Evolutionary conservation across 1,140 invertebrate genomes (phyloP), one percentile per base, ranked within the genome.

Genomic region (Drosophila bocki): DNA sequence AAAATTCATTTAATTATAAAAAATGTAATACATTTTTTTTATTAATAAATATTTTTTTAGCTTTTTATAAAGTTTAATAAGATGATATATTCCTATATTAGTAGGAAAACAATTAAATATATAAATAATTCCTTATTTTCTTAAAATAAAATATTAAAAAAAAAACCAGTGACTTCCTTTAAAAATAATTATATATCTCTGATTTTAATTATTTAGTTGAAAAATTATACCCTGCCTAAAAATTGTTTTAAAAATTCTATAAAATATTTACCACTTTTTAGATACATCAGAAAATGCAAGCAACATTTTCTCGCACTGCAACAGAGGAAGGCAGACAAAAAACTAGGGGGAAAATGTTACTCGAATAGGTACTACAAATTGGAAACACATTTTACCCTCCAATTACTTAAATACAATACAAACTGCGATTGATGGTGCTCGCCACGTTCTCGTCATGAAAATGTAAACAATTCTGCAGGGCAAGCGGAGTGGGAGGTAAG

Each of bases 381-480:
- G 84, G 74, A 88, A 88, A 88, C 84, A 88, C 84, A 88, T 88
- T 88, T 88, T 88, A 88, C 84, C 84, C 84, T 88, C 84, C 80
- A 88, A 83, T 88, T 88, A 83, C 84, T 88, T 88, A 88, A 88
- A 83, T 53, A 81, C 84, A 86, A 86, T 82, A 79, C 82, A 68
- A 76, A 53, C 53, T 76, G 47, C 70, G 75, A 65, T 78, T 78
- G 74, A 57, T 56, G 59, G 59, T 53, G 19, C 19, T 54, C 53
- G 33, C 54, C 33, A 19, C 35, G 35, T 57, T 57, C n/a, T 57
- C n/a, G 35, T 63, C 26, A 11, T 19, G 26, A 41, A 58, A 58
- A 63, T 29, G 51, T 63, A 57, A 41, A 63, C 60, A 29, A 41
- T 29, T 41, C 29, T n/a, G 3, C 3, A 3, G 19, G 1, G 6